A percentile compares a stretch with the other conserved stretches of the same genome.
Conservation (phyloP, 2,888 invertebrate species). For the Charanyca ferruginea region DNA sequence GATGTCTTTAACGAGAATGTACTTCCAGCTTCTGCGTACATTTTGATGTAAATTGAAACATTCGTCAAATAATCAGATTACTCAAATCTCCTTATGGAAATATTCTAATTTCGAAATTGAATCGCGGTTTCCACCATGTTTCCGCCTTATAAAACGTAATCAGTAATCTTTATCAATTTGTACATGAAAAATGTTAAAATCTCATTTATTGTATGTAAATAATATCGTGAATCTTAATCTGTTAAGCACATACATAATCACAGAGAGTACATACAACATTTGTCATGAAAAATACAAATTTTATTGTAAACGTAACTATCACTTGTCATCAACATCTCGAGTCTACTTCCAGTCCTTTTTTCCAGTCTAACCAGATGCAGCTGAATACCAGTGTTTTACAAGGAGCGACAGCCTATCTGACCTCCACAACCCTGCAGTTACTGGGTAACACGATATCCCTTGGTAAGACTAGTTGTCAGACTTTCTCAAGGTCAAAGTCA, state of each 20-base stretch:
- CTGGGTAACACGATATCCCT: too few species aligned
- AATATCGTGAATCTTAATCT: not conserved
- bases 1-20: not conserved
- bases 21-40: not conserved
- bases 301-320: too few species aligned
- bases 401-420: too few species aligned
- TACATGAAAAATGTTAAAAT: not conserved
- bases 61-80: slow-evolving; percentile 24
- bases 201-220: not conserved
- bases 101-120: slow-evolving; percentile 31
- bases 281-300: not conserved
- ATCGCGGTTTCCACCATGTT: slow-evolving; percentile 9
- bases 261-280: not conserved
- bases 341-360: too few species aligned
- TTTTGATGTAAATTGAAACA: slow-evolving; percentile 18
- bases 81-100: slow-evolving; percentile 20
- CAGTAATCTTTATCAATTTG: slow-evolving; percentile 5
- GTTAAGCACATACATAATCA: not conserved
- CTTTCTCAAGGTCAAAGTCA: too few species aligned
- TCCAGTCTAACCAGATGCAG: too few species aligned
- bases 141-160: slow-evolving; percentile 5
- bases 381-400: too few species aligned
- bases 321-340: too few species aligned
- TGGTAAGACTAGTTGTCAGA: too few species aligned
- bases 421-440: too few species aligned